Percentiles rank a stretch among this genome's conserved stretches.
Conservation (phyloP, 1,140 invertebrate genomes). For the Macrocentrus cingulum region DNA sequence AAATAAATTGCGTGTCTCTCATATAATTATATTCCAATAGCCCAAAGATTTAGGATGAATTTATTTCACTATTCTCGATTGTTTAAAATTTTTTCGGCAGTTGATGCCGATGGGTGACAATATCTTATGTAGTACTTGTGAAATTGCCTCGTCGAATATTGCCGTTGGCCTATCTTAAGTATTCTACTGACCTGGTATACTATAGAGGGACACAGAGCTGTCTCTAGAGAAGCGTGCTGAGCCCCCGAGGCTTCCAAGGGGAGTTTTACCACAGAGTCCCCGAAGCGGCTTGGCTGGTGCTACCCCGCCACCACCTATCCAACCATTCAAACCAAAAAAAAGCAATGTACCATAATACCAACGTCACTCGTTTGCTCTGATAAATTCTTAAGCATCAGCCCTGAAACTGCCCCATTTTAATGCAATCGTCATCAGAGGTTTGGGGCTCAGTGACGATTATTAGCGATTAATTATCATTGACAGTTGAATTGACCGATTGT, state of each 20-base stretch:
- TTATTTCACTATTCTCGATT: no score
- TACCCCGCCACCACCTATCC: constrained; percentile 53
- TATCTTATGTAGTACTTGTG: constrained; percentile 6
- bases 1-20: no score
- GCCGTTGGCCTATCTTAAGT: constrained; percentile 31
- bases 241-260: constrained; percentile 54
- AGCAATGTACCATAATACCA: constrained; percentile 37
- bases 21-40: no score
- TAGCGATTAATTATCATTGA: no score
- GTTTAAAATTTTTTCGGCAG: no score
- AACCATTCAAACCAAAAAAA: constrained; percentile 51
- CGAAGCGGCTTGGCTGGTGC: constrained; percentile 56
- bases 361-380: background rate
- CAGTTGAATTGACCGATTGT: no score
- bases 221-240: constrained; percentile 56
- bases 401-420: background rate
- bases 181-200: constrained; percentile 63
- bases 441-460: no score
- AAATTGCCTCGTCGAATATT: constrained; percentile 16
- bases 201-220: constrained; percentile 61
- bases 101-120: background rate
- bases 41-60: no score
- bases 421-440: no score
- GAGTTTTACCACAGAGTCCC: constrained; percentile 55
- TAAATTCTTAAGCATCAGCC: background rate